Percentiles rank a stretch among this genome's conserved stretches.
These are phyloP conservation scores for Bothrops jararaca DNA, from an alignment of 2,113 vertebrate genomes.

Conservation along the genomic window DNA sequence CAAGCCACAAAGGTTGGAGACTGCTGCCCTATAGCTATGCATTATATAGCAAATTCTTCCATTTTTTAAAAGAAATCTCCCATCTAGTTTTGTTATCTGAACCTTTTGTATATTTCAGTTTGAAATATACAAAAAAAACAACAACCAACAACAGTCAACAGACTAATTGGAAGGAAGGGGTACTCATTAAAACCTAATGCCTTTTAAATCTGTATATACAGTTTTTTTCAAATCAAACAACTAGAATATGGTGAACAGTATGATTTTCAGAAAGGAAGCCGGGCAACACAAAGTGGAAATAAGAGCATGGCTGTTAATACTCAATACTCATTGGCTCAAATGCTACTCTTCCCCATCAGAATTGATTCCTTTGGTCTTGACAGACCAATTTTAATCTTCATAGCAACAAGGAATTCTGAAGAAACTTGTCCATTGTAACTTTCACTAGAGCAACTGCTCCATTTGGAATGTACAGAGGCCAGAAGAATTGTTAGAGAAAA, in stretches of 20 bases:
- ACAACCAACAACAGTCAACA: not conserved
- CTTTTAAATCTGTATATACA: not conserved
- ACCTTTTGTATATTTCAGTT: not conserved
- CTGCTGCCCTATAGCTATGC: too few species aligned
- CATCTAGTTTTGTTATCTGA: not conserved
- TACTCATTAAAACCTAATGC: not conserved
- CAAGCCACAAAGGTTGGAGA: too few species aligned
- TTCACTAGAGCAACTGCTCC: not conserved
- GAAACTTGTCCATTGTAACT: not conserved
- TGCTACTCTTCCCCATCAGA: not conserved
- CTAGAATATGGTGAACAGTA: not conserved
- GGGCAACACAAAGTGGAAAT: not conserved
- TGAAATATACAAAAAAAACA: slow-evolving; percentile 23
- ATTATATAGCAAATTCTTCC: not conserved
- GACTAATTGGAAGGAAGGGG: not conserved
- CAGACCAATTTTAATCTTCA: not conserved
- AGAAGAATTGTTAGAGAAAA: not conserved
- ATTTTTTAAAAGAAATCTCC: not conserved
- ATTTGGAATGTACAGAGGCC: not conserved
- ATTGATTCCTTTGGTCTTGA: not conserved
- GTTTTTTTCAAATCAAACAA: not conserved
- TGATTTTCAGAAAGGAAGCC: not conserved
- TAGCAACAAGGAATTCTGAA: not conserved
- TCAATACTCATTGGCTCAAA: not conserved
- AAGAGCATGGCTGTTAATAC: not conserved